Percentiles rank a stretch among this genome's conserved stretches.
These are phyloP conservation scores for Amblyjoppa fuscipennis DNA, from an alignment of 2,888 invertebrate species.

Conservation along the genomic window DNA sequence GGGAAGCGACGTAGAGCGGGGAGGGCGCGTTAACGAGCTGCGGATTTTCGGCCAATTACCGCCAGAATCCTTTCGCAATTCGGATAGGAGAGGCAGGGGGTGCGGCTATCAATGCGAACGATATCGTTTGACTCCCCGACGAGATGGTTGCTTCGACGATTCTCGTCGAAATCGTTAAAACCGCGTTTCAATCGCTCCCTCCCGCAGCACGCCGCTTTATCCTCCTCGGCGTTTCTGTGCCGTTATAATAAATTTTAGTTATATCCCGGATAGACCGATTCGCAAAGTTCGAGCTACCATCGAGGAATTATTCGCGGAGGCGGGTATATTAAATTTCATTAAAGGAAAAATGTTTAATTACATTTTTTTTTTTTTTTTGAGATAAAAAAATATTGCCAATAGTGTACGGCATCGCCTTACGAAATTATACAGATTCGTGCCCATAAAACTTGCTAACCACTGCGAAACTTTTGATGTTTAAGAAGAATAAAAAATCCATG, in stretches of 20 bases:
- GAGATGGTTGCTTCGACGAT: constrained; percentile 33
- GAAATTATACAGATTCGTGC: too few species aligned
- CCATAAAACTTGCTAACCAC: too few species aligned
- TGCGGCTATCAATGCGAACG: constrained; percentile 25
- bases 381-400: too few species aligned
- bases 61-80: constrained; percentile 45
- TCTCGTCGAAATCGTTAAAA: constrained; percentile 43
- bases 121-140: constrained; percentile 39
- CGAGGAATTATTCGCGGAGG: not conserved
- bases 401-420: too few species aligned
- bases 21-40: constrained; percentile 47
- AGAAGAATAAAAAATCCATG: too few species aligned
- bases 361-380: too few species aligned
- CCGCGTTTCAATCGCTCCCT: constrained; percentile 13
- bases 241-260: not conserved
- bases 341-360: not conserved
- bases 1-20: not conserved
- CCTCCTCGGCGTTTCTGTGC: not conserved
- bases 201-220: not conserved
- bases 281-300: not conserved
- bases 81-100: not conserved
- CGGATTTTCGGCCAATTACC: constrained; percentile 59
- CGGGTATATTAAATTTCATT: not conserved
- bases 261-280: not conserved
- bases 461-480: too few species aligned